Conservation (phyloP, 1,140 invertebrate species). For the Cardiocondyla obscurior region DNA sequence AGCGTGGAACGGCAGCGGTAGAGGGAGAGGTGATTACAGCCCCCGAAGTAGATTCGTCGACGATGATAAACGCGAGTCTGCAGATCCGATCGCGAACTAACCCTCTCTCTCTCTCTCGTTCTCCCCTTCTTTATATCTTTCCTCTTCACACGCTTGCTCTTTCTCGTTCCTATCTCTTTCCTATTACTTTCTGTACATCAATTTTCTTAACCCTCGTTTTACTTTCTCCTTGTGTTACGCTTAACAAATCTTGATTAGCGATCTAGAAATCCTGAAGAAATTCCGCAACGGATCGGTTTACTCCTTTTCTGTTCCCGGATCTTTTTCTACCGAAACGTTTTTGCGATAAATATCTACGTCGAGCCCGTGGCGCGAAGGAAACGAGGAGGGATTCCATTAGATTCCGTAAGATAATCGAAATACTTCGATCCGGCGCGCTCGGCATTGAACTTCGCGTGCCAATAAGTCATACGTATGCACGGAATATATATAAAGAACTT, state of each 20-base stretch:
- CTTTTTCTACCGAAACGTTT: conserved; percentile 29
- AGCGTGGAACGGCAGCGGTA: conserved; percentile 69
- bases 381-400: conserved; percentile 1
- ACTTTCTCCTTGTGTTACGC: not conserved
- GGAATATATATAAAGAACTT: not conserved
- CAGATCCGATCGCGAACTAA: conserved; percentile 68
- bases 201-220: not conserved
- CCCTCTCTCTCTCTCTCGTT: conserved; percentile 31
- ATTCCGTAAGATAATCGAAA: conserved; percentile 33
- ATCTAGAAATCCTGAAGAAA: conserved; percentile 43
- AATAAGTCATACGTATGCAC: not conserved
- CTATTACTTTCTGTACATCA: not conserved
- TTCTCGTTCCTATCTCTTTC: not conserved
- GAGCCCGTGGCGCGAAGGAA: not conserved
- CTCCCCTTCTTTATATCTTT: conserved; percentile 14
- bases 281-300: not conserved
- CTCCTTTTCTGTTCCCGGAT: not conserved
- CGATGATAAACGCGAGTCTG: conserved; percentile 78
- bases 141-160: not conserved
- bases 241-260: conserved; percentile 64
- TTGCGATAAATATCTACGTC: conserved; percentile 13
- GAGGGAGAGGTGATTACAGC: conserved; percentile 78
- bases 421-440: not conserved
- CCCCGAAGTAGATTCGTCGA: conserved; percentile 75
- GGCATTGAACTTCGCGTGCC: conserved; percentile 8